Base-by-base conservation (phyloP, 2,797 vertebrate species). In the Tamandua tetradactyla region DNA sequence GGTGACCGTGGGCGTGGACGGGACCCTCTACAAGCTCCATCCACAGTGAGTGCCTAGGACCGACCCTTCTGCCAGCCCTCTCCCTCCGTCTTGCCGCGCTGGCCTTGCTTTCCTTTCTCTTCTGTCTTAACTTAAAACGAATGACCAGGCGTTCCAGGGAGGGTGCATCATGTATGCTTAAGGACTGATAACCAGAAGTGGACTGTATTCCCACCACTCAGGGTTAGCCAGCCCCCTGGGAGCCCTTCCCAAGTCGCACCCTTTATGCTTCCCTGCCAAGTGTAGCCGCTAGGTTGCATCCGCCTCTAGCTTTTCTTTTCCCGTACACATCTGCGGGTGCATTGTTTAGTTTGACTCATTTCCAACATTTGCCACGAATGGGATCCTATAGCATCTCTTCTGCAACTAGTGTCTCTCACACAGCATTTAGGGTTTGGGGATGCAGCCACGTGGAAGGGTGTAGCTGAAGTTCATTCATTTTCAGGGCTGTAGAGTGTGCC, bases 11-110 rank as follows among this genome's bases (percentile, higher is more conserved):
- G 99, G 99, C 0, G 99, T 99, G 97, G 99, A 99, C 0, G 99
- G 99, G 55, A 99, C 99, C 0, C 99, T 99, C 66, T 99, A 99
- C 95, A 99, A 99, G 96, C 99, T 99, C 2, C 99, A 99, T 94
- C 99, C 99, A 3, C 99, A 99, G 99, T 99, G 98, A 99, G 99
- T 98, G 4, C 40, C 94, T 23, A 12, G 47, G 32, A 2, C 22
- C 15, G 32, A 7, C 40, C 35, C 18, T 22, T 23, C 35, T 0
- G 7, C 18, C 49, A 11, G 2, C 44, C 71, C 15, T 69, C 55
- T 44, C 27, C 7, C 32, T 14, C 20, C 32, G 7, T 40, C 47
- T 35, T 22, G 42, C n/a, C 2, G 1, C 37, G 59, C 88, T 69
- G 32, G 47, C 10, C 32, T 85, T 55, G 22, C 13, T 69, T 40